A percentile compares a stretch with the other conserved stretches of the same genome.
phyloP scores from a whole-genome alignment of 2,888 invertebrate species.

The Steinernema hermaphroditum region DNA sequence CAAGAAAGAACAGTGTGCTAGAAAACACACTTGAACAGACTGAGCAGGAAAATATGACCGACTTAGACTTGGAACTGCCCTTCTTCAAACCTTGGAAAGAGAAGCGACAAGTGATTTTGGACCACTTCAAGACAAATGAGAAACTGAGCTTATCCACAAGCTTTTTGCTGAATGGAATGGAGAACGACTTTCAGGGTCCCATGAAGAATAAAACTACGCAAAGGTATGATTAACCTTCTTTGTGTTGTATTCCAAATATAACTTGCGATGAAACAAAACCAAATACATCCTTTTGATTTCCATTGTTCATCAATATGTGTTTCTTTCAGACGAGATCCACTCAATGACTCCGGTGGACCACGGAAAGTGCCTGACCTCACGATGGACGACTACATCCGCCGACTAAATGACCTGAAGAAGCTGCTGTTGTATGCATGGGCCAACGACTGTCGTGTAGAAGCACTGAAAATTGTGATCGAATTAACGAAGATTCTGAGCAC shows the following conservation, averaged over 20 bases:
- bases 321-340: constrained; percentile 77
- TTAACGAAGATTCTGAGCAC: constrained; percentile 90
- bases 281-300: too few species aligned
- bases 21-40: constrained; percentile 39
- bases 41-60: constrained; percentile 34
- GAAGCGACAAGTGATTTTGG: constrained; percentile 79
- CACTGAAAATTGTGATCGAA: constrained; percentile 81
- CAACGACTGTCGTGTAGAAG: constrained; percentile 72
- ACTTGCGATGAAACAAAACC: too few species aligned
- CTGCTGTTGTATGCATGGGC: constrained; percentile 90
- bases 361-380: constrained; percentile 82
- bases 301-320: not conserved
- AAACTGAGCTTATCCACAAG: constrained; percentile 87
- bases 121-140: constrained; percentile 88
- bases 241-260: too few species aligned
- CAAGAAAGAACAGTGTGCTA: constrained; percentile 33
- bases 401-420: constrained; percentile 86
- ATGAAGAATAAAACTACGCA: constrained; percentile 15
- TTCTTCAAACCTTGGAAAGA: constrained; percentile 78
- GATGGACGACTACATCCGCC: constrained; percentile 85
- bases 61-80: constrained; percentile 48
- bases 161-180: constrained; percentile 29
- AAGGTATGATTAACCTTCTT: not conserved
- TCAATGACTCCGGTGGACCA: constrained; percentile 85
- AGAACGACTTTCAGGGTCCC: not conserved